Evolutionary conservation across 2,113 vertebrate genomes (phyloP).

Genomic region (Lycocorax pyrrhopterus): DNA sequence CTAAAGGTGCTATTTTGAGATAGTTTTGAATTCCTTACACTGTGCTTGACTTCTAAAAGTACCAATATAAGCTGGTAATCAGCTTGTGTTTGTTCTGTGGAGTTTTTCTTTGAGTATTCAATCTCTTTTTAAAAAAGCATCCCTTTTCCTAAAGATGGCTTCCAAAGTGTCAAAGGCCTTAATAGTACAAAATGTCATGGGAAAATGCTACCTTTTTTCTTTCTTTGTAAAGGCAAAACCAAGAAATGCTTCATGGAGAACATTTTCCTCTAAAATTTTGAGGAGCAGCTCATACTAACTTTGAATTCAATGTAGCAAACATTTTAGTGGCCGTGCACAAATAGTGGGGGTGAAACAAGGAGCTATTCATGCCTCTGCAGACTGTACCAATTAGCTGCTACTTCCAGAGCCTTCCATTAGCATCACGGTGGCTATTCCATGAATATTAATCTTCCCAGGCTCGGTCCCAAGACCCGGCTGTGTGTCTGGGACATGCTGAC

Average conservation of each 20-base stretch:
- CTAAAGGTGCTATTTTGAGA: conserved; percentile 54
- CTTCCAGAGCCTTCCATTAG: background rate
- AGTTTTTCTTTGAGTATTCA: background rate
- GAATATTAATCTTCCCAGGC: background rate
- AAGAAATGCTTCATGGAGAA: background rate
- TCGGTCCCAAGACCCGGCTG: background rate
- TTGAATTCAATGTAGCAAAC: background rate
- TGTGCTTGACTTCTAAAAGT: conserved; percentile 22
- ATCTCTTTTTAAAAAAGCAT: background rate
- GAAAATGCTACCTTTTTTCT: background rate
- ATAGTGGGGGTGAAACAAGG: background rate
- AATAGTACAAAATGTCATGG: background rate
- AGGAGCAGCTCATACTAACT: background rate
- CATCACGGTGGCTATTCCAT: background rate
- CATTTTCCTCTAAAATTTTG: background rate
- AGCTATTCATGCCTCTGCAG: background rate
- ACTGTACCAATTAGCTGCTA: background rate
- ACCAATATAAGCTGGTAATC: background rate
- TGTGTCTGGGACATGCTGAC: background rate
- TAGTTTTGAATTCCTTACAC: conserved; percentile 18
- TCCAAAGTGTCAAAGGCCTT: conserved; percentile 10
- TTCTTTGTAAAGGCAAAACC: background rate
- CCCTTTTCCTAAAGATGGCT: background rate
- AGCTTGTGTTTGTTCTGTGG: background rate
- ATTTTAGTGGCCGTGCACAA: background rate